Base-by-base conservation (phyloP, 2,113 vertebrate genomes). In the Charadrius vociferus region DNA sequence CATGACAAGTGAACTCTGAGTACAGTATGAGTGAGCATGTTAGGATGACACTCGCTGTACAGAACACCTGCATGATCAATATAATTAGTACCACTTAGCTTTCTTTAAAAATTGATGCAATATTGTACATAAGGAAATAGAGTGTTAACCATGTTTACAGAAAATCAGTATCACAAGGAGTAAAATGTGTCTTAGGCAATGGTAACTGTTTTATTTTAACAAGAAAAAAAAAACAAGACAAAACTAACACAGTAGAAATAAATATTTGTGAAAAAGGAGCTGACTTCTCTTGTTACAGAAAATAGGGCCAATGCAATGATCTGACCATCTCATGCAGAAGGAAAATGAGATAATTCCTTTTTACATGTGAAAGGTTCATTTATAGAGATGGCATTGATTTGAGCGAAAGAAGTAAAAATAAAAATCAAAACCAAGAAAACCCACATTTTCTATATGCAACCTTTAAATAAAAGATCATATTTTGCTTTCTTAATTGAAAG, bases 401-500 rank as follows among this genome's bases (percentile, higher is more conserved):
- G 18, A 79, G n/a, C 55, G 29, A 88, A 82, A 50, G 29, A 82
- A 95, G 59, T 56, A 62, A 67, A 91, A 91, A 29, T 2, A 14
- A 87, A 88, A 70, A 75, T 8, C 8, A 36, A 87, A 90, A 6
- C 4, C 4, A 12, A 75, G 78, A 89, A 81, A 58, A 2, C 3
- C 3, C 22, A 79, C 8, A 7, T 70, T 86, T 87, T 77, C 39
- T 68, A 83, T 47, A 73, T 1, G 26, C 7, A 63, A 14, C 14
- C 6, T 84, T 82, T 61, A 66, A 62, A 63, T 18, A 81, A 75
- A 79, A 87, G 14, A 8, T 87, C 10, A 0, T n/a, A 21, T 59
- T 89, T 83, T 74, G 13, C 32, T 81, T 89, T 82, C 41, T 55
- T 47, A 78, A 36, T 84, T 62, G 45, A 93, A 91, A 89, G 52